Conservation (phyloP, 2,797 vertebrate genomes). For the Sebastes goodei region DNA sequence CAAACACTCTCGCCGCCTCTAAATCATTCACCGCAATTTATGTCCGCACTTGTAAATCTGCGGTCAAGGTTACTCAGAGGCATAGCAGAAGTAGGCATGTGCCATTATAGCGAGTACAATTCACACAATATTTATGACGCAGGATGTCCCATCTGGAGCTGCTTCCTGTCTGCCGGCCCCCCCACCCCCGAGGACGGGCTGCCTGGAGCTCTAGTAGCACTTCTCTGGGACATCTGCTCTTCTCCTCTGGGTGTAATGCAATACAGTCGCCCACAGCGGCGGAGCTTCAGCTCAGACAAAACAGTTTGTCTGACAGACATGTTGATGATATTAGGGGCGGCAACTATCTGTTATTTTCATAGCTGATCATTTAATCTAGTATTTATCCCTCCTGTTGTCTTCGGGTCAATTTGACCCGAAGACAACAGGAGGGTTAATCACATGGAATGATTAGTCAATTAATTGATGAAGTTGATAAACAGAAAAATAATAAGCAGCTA, state of each 20-base stretch:
- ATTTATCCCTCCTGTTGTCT: no score
- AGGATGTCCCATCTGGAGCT: slow-evolving; percentile 78
- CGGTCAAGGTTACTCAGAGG: slow-evolving; percentile 58
- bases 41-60: slow-evolving; percentile 57
- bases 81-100: slow-evolving; percentile 50
- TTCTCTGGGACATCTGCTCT: slow-evolving; percentile 72
- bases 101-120: slow-evolving; percentile 62
- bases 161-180: slow-evolving; percentile 62
- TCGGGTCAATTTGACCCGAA: no score
- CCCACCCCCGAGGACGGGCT: slow-evolving; percentile 40
- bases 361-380: not conserved
- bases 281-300: slow-evolving; percentile 21
- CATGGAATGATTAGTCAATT: not conserved
- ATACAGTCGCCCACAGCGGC: slow-evolving; percentile 31
- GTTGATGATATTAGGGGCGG: not conserved
- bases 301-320: slow-evolving; percentile 50
- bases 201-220: slow-evolving; percentile 49
- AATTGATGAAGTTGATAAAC: not conserved
- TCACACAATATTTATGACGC: slow-evolving; percentile 77
- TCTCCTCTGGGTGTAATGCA: slow-evolving; percentile 73
- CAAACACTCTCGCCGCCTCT: slow-evolving; percentile 32
- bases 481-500: not conserved
- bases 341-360: not conserved
- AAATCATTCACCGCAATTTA: slow-evolving; percentile 60
- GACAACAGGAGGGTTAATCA: no score